Evolutionary conservation across 2,888 invertebrate genomes (phyloP).

Genomic region (Chaetogeoica ovagalla): DNA sequence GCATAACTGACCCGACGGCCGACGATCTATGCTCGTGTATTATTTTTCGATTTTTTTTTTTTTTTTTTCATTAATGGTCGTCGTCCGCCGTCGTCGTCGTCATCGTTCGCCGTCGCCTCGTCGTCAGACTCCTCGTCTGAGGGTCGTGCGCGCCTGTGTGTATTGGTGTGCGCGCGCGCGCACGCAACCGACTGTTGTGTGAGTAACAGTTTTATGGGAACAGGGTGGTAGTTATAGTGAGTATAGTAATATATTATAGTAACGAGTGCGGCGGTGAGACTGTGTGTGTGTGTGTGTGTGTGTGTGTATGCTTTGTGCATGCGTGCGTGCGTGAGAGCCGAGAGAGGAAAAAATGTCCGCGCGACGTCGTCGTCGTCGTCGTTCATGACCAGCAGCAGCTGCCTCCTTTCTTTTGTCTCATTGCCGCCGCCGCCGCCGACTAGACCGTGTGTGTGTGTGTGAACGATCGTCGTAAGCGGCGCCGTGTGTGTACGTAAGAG

Average conservation of each 20-base stretch:
- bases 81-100: neutral
- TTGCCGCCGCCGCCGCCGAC: slow-evolving; percentile 18
- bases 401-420: slow-evolving; percentile 50
- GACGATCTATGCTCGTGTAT: neutral
- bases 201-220: neutral
- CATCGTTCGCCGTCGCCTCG: neutral
- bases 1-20: neutral
- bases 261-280: too few species aligned
- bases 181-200: neutral
- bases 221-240: neutral
- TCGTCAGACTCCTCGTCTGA: neutral
- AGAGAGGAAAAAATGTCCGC: slow-evolving; percentile 41
- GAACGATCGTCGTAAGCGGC: neutral
- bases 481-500: neutral
- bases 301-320: neutral
- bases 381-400: slow-evolving; percentile 52
- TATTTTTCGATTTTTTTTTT: too few species aligned
- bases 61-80: slow-evolving; percentile 49
- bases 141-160: neutral
- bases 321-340: slow-evolving; percentile 6
- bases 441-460: slow-evolving; percentile 9
- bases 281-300: too few species aligned
- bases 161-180: neutral
- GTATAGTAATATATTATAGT: neutral
- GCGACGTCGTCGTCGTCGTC: slow-evolving; percentile 26